These are phyloP conservation scores for Melanocharis versteri DNA, from an alignment of 2,113 vertebrate species.

Conservation along the genomic window DNA sequence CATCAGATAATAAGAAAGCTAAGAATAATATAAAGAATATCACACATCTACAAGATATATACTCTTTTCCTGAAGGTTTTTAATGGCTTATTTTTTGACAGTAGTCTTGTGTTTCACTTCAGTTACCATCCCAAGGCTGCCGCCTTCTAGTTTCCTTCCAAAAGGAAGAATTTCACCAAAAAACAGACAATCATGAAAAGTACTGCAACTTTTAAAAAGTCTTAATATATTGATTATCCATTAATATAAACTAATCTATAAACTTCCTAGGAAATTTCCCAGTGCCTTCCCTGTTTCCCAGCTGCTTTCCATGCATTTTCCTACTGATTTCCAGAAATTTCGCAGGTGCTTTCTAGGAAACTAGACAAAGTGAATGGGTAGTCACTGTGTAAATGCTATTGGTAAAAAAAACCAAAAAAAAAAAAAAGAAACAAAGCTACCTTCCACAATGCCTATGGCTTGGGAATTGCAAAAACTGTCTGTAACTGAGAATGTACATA, in stretches of 20 bases:
- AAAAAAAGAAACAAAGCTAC: background rate
- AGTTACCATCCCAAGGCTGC: slow-evolving; percentile 81
- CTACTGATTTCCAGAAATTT: no score
- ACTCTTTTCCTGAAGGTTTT: slow-evolving; percentile 80
- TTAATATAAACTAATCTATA: background rate
- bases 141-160: slow-evolving; percentile 81
- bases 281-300: background rate
- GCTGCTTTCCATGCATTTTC: no score
- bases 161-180: slow-evolving; percentile 78
- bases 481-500: background rate
- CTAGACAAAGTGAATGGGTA: background rate
- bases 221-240: background rate
- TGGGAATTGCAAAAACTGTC: background rate
- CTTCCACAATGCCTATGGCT: background rate
- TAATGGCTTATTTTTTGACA: slow-evolving; percentile 79
- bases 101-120: slow-evolving; percentile 79
- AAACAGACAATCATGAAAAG: slow-evolving; percentile 3
- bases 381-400: background rate
- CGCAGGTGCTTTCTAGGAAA: no score
- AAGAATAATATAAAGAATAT: background rate
- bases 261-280: background rate
- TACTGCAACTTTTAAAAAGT: background rate
- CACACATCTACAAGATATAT: background rate
- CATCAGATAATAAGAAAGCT: background rate
- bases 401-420: background rate